Evolutionary conservation across 2,113 vertebrate species (phyloP).

Genomic region (Bubo bubo): DNA sequence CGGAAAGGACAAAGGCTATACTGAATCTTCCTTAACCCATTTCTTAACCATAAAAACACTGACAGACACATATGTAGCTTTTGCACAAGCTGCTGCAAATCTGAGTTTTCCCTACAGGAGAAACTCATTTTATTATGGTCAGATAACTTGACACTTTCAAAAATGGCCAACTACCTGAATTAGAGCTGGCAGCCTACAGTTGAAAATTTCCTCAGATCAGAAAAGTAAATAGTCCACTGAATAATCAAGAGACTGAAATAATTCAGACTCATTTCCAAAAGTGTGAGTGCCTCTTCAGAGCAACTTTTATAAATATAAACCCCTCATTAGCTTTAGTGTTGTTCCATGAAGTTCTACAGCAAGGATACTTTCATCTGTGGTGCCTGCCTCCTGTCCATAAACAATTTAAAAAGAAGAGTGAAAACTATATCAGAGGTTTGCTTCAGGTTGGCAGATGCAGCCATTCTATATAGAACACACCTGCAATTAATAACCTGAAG

Average conservation of each 20-base stretch:
- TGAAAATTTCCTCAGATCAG: neutral
- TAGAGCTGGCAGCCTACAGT: neutral
- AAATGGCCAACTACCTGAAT: neutral
- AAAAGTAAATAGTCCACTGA: neutral
- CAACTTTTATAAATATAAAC: neutral
- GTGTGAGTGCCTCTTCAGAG: neutral
- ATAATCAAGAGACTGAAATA: neutral
- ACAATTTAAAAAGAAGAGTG: neutral
- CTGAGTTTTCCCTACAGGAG: neutral
- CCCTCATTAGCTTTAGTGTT: neutral
- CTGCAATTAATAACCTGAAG: neutral
- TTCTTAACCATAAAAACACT: neutral
- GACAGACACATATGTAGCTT: neutral
- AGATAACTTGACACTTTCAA: neutral
- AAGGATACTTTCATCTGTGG: neutral
- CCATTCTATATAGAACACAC: neutral
- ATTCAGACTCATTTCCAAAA: constrained; percentile 3
- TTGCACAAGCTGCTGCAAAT: neutral
- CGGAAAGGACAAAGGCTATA: neutral
- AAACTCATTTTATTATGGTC: neutral
- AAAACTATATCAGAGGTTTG: neutral
- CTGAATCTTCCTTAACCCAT: neutral
- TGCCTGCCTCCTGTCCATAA: neutral
- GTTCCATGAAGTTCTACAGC: neutral
- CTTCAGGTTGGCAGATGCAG: neutral